A percentile compares a stretch with the other conserved stretches of the same genome.
phyloP scores from a whole-genome alignment of 1,140 invertebrate genomes.

The Mycetomoellerius zeteki region DNA sequence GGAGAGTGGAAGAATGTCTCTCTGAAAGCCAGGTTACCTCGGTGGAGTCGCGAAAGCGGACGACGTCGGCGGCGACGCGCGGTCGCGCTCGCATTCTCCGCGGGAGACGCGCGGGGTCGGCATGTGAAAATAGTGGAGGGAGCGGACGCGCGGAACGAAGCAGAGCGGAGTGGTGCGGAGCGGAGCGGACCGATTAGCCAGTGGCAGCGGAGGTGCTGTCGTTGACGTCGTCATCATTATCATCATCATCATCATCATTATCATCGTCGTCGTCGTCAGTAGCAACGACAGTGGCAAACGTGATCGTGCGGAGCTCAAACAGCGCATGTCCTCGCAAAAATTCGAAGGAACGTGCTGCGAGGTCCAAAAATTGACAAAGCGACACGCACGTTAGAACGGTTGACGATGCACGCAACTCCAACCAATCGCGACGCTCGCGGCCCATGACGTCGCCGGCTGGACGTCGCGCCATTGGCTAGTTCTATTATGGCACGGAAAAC shows the following conservation, averaged over 20 bases:
- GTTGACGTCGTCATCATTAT: not conserved
- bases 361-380: conserved; percentile 78
- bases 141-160: conserved; percentile 22
- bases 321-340: conserved; percentile 57
- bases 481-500: conserved; percentile 83
- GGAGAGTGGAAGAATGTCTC: not conserved
- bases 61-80: conserved; percentile 53
- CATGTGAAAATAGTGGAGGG: conserved; percentile 59
- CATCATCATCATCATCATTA: no score
- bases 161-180: not conserved
- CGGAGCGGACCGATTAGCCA: conserved; percentile 6
- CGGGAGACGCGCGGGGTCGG: conserved; percentile 38
- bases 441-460: conserved; percentile 77
- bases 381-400: conserved; percentile 73
- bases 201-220: not conserved
- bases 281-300: not conserved
- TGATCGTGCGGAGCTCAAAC: not conserved
- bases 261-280: not conserved
- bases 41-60: conserved; percentile 69
- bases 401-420: conserved; percentile 74
- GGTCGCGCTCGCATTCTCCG: conserved; percentile 61
- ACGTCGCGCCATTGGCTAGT: conserved; percentile 78
- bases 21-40: conserved; percentile 70
- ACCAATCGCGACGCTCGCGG: conserved; percentile 73
- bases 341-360: conserved; percentile 71